Conservation (phyloP, 2,113 vertebrate species). For the Gavia stellata region DNA sequence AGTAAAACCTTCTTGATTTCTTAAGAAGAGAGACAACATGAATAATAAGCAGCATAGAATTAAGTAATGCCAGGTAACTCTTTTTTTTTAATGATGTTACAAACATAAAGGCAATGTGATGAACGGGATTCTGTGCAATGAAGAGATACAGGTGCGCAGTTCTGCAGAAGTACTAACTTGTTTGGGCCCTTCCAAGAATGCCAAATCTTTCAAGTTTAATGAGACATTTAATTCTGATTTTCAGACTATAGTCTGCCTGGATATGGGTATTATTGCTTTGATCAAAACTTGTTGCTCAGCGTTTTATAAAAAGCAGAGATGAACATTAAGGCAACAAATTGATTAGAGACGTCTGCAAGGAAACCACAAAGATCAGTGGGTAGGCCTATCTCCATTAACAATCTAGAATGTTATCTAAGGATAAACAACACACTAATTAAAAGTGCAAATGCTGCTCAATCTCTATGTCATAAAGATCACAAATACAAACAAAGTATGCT, state of each 20-base stretch:
- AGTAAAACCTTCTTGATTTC: background rate
- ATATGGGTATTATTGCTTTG: background rate
- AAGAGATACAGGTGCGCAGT: background rate
- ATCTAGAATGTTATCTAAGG: slow-evolving; percentile 56
- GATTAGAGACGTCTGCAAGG: background rate
- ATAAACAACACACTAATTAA: slow-evolving; percentile 37
- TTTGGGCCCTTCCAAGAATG: background rate
- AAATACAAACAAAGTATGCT: background rate
- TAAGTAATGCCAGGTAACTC: background rate
- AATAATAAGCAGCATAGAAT: background rate
- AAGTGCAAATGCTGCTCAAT: background rate
- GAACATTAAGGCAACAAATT: slow-evolving; percentile 11
- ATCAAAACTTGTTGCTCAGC: slow-evolving; percentile 1
- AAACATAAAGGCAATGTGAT: background rate
- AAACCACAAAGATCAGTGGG: slow-evolving; percentile 29
- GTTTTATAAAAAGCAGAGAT: background rate
- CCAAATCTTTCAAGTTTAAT: background rate
- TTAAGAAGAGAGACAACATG: background rate
- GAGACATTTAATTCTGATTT: background rate
- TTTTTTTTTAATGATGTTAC: background rate
- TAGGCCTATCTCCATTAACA: slow-evolving; percentile 23
- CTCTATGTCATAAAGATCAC: background rate
- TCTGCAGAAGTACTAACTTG: background rate
- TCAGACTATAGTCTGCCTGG: background rate
- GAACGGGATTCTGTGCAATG: background rate